Evolutionary conservation across 1,140 invertebrate species (phyloP).

Genomic region (Drosophila miranda): DNA sequence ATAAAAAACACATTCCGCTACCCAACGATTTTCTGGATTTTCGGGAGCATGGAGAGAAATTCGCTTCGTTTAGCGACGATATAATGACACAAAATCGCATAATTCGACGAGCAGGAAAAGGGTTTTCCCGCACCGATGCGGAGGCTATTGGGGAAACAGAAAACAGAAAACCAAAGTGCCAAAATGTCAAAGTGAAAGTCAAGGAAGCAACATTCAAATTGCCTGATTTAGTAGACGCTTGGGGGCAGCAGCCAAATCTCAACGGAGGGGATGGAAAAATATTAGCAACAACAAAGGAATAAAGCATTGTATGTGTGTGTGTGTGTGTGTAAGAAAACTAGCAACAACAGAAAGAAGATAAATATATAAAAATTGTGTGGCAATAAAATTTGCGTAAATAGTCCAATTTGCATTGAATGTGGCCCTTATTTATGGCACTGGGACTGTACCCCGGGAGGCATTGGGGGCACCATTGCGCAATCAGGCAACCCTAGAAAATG

Average conservation of each 20-base stretch:
- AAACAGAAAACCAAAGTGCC: slow-evolving; percentile 12
- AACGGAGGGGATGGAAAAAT: slow-evolving; percentile 15
- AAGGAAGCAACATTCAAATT: slow-evolving; percentile 58
- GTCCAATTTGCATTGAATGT: slow-evolving; percentile 79
- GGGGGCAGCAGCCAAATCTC: slow-evolving; percentile 38
- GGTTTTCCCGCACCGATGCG: slow-evolving; percentile 32
- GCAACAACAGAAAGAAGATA: slow-evolving; percentile 63
- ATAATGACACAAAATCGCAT: slow-evolving; percentile 79
- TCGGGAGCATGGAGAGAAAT: slow-evolving; percentile 36
- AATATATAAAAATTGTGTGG: slow-evolving; percentile 74
- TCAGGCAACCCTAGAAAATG: slow-evolving; percentile 26
- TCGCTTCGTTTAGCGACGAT: slow-evolving; percentile 70
- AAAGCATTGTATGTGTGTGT: slow-evolving; percentile 22
- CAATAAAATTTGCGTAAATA: slow-evolving; percentile 81
- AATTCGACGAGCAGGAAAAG: slow-evolving; percentile 52
- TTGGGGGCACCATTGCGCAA: slow-evolving; percentile 42
- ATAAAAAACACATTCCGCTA: slow-evolving; percentile 74
- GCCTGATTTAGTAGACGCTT: slow-evolving; percentile 74
- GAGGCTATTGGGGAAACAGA: slow-evolving; percentile 3
- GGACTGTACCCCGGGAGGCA: slow-evolving; percentile 1
- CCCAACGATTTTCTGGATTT: slow-evolving; percentile 19
- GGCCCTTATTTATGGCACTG: slow-evolving; percentile 70
- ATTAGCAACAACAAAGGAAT: slow-evolving; percentile 51
- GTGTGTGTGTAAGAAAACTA: slow-evolving; percentile 33
- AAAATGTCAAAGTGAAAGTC: slow-evolving; percentile 40